Evolutionary conservation across 2,113 vertebrate species (phyloP), one percentile per base, ranked within the genome.

Genomic region (Phrynosoma platyrhinos): DNA sequence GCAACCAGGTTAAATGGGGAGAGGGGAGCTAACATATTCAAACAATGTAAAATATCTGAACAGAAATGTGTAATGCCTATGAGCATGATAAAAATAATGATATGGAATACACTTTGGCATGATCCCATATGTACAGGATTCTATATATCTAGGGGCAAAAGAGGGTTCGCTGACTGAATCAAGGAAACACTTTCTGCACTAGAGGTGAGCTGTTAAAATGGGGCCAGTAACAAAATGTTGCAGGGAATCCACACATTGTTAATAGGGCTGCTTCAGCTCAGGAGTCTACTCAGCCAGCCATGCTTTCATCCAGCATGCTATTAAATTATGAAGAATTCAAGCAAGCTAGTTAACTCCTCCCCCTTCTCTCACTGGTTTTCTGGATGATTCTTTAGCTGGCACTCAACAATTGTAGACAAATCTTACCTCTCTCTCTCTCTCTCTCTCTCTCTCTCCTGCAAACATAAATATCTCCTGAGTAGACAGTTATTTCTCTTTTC

Each of bases 1-100:
- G 68, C 47, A 66, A n/a, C 18, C 62, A 62, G 36, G 85, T 0
- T 55, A 47, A 52, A 16, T 86, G 47, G 47, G 36, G 91, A 53
- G 82, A 88, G 83, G 79, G 1, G 0, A 0, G 27, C 13, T 0
- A 0, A 30, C 0, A 14, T 1, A 88, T 69, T 25, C 3, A 23
- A 69, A 69, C 62, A 68, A 47, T 40, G n/a, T 69, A 47, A 47
- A 83, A 83, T 47, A 47, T 83, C 36, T 81, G 79, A 81, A 52
- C 10, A 68, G 40, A 36, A 36, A 36, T 36, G 36, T 36, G 36
- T 53, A 27, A 80, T 58, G 52, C 55, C n/a, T 27, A 47, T 3
- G 6, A 83, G 27, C 3, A 71, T 32, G 21, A 18, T 9, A 55
- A 58, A 80, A 58, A 36, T 47, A 69, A 16, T 53, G 13, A 69